Evolutionary conservation across 2,888 invertebrate genomes (phyloP), one percentile per base, ranked within the genome.

Genomic region (Podotricha telesiphe): DNA sequence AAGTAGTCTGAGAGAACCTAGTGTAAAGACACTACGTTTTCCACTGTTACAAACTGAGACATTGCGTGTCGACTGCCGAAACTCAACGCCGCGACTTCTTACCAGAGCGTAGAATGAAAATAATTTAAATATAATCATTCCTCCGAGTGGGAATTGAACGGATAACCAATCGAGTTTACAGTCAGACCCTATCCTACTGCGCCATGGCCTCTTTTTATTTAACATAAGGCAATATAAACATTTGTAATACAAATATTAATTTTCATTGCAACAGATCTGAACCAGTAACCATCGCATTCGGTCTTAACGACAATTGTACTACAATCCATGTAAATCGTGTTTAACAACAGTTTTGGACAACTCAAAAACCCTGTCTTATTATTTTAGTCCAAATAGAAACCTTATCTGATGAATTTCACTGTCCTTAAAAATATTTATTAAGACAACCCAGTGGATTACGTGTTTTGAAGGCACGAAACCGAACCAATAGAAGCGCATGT

Each of bases 401-500:
- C 45, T 53, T 58, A 68, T 71, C 65, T 63, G 68, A 66, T 71
- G 65, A 68, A 68, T 72, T 70, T 68, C 63, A 47, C 69, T 67
- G 55, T 69, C 69, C 67, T 59, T 50, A 63, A 67, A 70, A 72
- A 62, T 72, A 72, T 70, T 70, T 70, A 72, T 72, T 67, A 72
- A 67, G 70, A 70, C 67, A 70, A 68, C 55, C 68, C 51, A 56
- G 51, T 47, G 69, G 63, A 67, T 63, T 72, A 70, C 69, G 70
- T 70, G 69, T 73, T 72, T 64, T 70, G 69, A 65, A 69, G 68
- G 72, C 74, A 72, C 72, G 70, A 71, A 68, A 69, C 73, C 65
- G 69, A 72, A 73, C 73, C 72, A 70, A 73, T 71, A 71, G 68
- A 69, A 69, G 74, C 72, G 73, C 72, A 73, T 73, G 74, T 74